phyloP scores from a whole-genome alignment of 2,797 vertebrate genomes.

The Microchirus variegatus region DNA sequence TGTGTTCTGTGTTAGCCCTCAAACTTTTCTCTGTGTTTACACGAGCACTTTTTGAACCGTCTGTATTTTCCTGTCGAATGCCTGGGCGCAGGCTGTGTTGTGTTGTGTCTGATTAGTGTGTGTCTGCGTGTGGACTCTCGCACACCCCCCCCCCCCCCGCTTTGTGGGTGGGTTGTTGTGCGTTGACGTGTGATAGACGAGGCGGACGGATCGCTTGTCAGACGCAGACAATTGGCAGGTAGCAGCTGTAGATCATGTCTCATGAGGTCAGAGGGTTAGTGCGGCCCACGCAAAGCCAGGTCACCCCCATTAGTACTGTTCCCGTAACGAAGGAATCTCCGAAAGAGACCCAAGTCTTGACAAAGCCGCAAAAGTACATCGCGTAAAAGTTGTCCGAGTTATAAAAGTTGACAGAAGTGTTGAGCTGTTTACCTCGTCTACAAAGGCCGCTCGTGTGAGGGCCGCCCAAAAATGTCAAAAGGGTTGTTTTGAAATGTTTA shows the following conservation, averaged over 20 bases:
- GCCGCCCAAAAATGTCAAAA: too few relatives aligned
- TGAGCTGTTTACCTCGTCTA: too few relatives aligned
- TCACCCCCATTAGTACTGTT: conserved; percentile 29
- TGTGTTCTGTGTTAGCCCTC: conserved; percentile 6
- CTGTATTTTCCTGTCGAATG: conserved; percentile 2
- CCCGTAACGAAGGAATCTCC: conserved; percentile 23
- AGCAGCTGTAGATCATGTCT: conserved; percentile 67
- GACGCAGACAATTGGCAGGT: conserved; percentile 60
- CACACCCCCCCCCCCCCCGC: not conserved
- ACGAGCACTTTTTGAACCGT: not conserved
- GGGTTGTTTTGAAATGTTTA: too few relatives aligned
- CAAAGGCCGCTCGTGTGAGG: too few relatives aligned
- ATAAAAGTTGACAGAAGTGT: conserved; percentile 12
- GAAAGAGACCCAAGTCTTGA: conserved; percentile 14
- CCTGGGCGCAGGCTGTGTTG: not conserved
- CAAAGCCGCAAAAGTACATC: conserved; percentile 8
- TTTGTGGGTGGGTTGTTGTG: conserved; percentile 4
- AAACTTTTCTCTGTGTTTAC: not conserved
- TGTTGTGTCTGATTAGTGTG: conserved; percentile 1
- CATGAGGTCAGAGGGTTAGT: conserved; percentile 52
- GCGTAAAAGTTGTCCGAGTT: conserved; percentile 5
- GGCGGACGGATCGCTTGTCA: conserved; percentile 40
- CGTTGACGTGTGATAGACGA: conserved; percentile 25
- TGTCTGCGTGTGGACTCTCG: conserved; percentile 1
- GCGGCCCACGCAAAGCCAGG: conserved; percentile 12